Percentiles rank a stretch among this genome's conserved stretches.
phyloP scores from a whole-genome alignment of 2,113 vertebrate species.

The Ranitomeya imitator region DNA sequence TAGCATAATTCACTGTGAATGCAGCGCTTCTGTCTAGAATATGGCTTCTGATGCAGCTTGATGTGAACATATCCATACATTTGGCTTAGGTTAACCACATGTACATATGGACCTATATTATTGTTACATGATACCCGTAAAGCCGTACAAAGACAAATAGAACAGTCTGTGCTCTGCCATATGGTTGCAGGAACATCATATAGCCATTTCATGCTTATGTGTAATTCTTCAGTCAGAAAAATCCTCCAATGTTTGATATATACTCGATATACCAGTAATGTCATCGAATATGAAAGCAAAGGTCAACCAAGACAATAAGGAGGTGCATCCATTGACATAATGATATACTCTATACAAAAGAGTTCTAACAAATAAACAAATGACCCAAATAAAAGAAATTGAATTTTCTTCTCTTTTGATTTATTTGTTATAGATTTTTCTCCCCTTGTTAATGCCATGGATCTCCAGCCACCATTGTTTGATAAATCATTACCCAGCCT shows the following conservation, averaged over 20 bases:
- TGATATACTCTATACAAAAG: not conserved
- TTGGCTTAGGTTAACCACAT: no score
- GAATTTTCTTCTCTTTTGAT: constrained; percentile 27
- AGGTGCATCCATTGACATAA: not conserved
- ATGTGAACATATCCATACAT: no score
- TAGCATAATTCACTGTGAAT: no score
- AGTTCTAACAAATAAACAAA: not conserved
- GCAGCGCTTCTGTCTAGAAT: no score
- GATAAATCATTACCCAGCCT: constrained; percentile 5
- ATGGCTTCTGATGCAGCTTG: no score
- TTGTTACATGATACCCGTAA: no score
- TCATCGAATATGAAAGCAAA: not conserved
- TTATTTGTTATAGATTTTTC: constrained; percentile 36
- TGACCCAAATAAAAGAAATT: constrained; percentile 18
- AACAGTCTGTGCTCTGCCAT: not conserved
- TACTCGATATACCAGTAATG: no score
- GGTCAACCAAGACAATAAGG: not conserved
- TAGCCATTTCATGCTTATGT: not conserved
- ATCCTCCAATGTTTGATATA: no score
- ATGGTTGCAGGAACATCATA: not conserved
- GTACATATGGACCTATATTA: no score
- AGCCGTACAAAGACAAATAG: no score
- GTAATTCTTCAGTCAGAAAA: not conserved
- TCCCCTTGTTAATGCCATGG: not conserved
- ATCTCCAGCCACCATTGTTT: not conserved